Conservation (phyloP, 2,888 invertebrate species). For the Xestia rhomboidea region DNA sequence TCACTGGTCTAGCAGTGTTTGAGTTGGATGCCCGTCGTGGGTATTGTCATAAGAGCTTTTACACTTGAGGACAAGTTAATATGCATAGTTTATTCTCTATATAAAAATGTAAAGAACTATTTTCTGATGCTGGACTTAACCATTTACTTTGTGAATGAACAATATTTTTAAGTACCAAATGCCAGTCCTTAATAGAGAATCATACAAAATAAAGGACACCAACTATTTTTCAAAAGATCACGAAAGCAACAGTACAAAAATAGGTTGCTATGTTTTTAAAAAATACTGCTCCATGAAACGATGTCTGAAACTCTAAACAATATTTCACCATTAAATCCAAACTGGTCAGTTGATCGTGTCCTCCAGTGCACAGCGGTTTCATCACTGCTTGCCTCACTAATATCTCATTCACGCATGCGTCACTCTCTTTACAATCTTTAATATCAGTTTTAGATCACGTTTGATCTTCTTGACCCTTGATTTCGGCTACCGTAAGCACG, state of each 20-base stretch:
- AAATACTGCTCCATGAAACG: neutral
- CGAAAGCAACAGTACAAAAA: neutral
- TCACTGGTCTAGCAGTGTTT: constrained; percentile 53
- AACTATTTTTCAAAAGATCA: neutral
- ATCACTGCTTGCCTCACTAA: constrained; percentile 78
- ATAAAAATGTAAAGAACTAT: neutral
- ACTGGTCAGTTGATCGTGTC: constrained; percentile 41
- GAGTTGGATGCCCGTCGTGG: constrained; percentile 61
- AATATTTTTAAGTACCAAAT: neutral
- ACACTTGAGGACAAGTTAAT: constrained; percentile 58
- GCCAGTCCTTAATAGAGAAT: neutral
- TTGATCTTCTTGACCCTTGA: constrained; percentile 89
- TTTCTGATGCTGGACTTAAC: neutral
- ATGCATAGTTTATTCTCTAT: neutral
- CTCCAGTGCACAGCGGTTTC: constrained; percentile 71
- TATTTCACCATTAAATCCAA: neutral
- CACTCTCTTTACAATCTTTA: constrained; percentile 85
- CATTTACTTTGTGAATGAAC: neutral
- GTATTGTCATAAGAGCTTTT: constrained; percentile 69
- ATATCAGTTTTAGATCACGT: constrained; percentile 89
- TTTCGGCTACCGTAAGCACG: constrained; percentile 89
- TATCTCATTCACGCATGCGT: constrained; percentile 89
- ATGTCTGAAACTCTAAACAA: neutral
- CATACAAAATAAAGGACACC: neutral
- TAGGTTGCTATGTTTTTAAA: accelerated